A percentile compares a stretch with the other conserved stretches of the same genome.
These are phyloP conservation scores for Meteorus cinctellus DNA, from an alignment of 2,888 invertebrate species.

Conservation along the genomic window DNA sequence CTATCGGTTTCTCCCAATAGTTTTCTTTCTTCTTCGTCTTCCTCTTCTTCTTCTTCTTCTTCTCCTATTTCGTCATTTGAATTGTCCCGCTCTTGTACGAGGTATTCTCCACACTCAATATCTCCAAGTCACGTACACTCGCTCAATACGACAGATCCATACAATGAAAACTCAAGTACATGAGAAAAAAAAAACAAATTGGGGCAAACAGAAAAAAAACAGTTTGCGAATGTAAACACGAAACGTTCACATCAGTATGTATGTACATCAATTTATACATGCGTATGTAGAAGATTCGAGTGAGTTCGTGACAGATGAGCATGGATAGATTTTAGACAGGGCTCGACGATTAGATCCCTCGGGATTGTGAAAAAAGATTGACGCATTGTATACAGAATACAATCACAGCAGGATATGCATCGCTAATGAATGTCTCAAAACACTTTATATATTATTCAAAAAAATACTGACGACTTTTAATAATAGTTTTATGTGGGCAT, in stretches of 20 bases:
- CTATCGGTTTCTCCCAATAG: not conserved
- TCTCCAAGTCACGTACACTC: not conserved
- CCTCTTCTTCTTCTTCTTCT: not conserved
- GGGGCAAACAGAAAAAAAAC: not conserved
- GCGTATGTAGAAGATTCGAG: conserved; percentile 3
- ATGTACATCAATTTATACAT: not conserved
- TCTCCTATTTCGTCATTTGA: not conserved
- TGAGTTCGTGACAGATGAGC: conserved; percentile 62
- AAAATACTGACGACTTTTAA: not conserved
- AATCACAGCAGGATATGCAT: conserved; percentile 65
- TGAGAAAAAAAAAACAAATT: not conserved
- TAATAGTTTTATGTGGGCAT: not conserved
- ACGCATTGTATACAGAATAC: conserved; percentile 63
- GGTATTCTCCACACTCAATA: not conserved
- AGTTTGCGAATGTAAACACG: not conserved
- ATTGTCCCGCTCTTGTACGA: not conserved
- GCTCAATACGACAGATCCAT: not conserved
- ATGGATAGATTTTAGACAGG: conserved; percentile 60
- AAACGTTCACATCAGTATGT: not conserved
- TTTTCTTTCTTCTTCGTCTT: not conserved
- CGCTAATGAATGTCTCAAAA: conserved; percentile 53
- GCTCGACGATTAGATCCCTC: conserved; percentile 56
- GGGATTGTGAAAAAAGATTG: conserved; percentile 62
- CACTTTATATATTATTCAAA: not conserved
- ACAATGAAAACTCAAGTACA: not conserved